Base-by-base conservation (phyloP, 1,140 invertebrate genomes). In the Hypsibius dujardini region DNA sequence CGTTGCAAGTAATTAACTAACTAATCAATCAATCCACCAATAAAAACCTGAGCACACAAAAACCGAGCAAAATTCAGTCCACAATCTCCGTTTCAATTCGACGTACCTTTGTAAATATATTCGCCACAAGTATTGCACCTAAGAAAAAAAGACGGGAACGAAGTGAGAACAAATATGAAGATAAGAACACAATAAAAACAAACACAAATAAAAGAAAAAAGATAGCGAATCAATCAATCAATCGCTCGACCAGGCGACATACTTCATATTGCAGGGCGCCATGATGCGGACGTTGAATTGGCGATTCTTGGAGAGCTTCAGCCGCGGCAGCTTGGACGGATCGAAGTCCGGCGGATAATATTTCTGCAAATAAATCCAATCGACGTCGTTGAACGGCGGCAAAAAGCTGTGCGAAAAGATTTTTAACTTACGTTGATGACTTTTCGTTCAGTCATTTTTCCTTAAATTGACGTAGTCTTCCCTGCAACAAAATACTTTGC, bases 291-390 rank as follows among this genome's bases (percentile, higher is more conserved):
- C 96, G 40, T 89, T 91, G 77, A 97, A 99, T 79, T 96, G 93
- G n/a, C 90, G 81, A 81, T 98, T 98, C 79, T 89, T 90, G 46
- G 90, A 86, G 76, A 92, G 84, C 86, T 94, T 93, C 84, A 94
- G 90, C 72, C 95, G 90, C 75, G 95, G 95, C 46, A 99, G 96
- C 82, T 98, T 98, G 40, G 91, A 90, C 0, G 96, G 96, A 88
- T 99, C 96, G 80, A 98, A 99, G 85, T 99, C 95, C 77, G 96
- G 95, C 0, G 96, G 96, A 83, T 98, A 99, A 79, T 99, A 99
- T 94, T 99, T 99, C 90, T 97, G 75, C 74, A 79, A 80, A 75
- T 75, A 73, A 72, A 72, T 73, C 74, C 70, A 74, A 60, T 62
- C 45, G 70, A 70, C 56, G 46, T 69, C 40, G 60, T 70, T 45